Evolutionary conservation across 2,113 vertebrate genomes (phyloP).

Genomic region (Gambusia holbrooki): DNA sequence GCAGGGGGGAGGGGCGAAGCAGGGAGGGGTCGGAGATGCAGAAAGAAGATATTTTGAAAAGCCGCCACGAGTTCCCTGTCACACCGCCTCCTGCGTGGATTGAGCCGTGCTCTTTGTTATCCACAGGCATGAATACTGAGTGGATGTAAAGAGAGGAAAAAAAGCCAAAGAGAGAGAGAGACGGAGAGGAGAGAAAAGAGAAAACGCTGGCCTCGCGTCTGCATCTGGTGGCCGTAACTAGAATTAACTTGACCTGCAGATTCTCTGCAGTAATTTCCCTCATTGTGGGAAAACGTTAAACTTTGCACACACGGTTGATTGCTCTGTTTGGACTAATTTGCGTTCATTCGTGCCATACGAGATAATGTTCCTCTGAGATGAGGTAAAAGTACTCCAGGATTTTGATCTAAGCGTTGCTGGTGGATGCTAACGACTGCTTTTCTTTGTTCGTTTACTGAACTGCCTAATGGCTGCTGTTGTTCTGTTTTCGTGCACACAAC

Average conservation of each 20-base stretch:
- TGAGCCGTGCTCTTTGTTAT: slow-evolving; percentile 81
- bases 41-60: slow-evolving; percentile 78
- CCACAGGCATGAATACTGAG: slow-evolving; percentile 85
- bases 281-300: neutral
- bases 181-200: slow-evolving; percentile 12
- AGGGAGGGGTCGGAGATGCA: slow-evolving; percentile 43
- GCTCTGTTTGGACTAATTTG: neutral
- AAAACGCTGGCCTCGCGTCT: slow-evolving; percentile 30
- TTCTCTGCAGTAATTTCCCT: neutral
- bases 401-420: neutral
- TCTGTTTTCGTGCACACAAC: too few species aligned
- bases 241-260: neutral
- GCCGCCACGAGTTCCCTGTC: slow-evolving; percentile 89
- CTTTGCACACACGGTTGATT: neutral
- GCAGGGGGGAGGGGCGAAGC: too few species aligned
- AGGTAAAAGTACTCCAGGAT: too few species aligned
- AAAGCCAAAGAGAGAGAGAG: slow-evolving; percentile 45
- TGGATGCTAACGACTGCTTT: neutral
- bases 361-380: too few species aligned
- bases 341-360: too few species aligned
- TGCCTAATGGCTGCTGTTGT: neutral
- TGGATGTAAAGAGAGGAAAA: slow-evolving; percentile 70
- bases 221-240: slow-evolving; percentile 58
- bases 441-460: too few species aligned
- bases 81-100: slow-evolving; percentile 87